Conservation (phyloP, 1,140 invertebrate species). For the Aphidius gifuensis region DNA sequence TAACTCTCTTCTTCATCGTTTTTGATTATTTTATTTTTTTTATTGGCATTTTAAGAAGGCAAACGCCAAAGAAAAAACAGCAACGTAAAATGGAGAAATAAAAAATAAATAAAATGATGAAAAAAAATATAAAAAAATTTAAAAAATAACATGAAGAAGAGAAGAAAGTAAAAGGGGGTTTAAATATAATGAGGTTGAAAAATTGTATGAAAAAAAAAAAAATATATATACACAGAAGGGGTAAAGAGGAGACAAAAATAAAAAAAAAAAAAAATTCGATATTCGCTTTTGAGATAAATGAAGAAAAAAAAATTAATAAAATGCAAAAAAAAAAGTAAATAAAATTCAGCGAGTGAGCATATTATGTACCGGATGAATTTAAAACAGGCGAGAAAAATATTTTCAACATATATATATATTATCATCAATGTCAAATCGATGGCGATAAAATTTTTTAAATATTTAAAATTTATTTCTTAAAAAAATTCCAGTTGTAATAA, state of each 20-base stretch:
- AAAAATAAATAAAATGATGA: conserved; percentile 21
- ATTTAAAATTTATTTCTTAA: no score
- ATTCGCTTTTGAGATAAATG: no score
- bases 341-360: no score
- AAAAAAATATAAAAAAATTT: conserved; percentile 14
- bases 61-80: conserved; percentile 2
- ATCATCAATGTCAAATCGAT: no score
- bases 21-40: no score
- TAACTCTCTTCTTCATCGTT: neutral
- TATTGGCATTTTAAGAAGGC: no score
- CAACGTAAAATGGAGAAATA: conserved; percentile 18
- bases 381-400: no score
- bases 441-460: no score
- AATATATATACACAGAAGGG: conserved; percentile 3
- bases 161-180: conserved; percentile 15
- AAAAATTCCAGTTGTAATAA: no score
- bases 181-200: conserved; percentile 20
- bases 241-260: conserved; percentile 15
- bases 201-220: conserved; percentile 5
- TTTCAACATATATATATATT: no score
- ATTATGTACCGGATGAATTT: no score
- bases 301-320: conserved; percentile 12
- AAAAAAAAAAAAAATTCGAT: no score
- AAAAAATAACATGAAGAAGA: conserved; percentile 13
- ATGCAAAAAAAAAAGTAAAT: neutral